Percentiles rank a stretch among this genome's conserved stretches.
These are phyloP conservation scores for Allobates femoralis DNA, from an alignment of 2,797 vertebrate genomes.

Conservation along the genomic window DNA sequence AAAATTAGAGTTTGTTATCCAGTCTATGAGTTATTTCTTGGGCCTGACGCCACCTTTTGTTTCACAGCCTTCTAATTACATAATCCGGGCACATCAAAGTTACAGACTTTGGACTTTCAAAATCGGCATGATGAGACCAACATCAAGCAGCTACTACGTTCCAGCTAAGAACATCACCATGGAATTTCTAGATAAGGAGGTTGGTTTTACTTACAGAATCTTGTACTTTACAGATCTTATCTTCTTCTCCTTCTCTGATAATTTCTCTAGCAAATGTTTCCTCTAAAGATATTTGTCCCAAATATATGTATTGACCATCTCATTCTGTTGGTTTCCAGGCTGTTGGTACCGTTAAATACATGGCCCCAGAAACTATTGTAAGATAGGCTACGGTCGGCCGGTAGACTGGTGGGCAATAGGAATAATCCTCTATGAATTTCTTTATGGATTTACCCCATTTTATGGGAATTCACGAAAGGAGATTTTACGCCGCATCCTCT, in stretches of 20 bases:
- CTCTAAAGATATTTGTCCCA: too few species aligned
- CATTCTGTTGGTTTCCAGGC: slow-evolving; percentile 76
- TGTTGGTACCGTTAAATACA: slow-evolving; percentile 88
- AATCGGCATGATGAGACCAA: slow-evolving; percentile 97
- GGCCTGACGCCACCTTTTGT: slow-evolving; percentile 37
- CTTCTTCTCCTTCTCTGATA: background rate
- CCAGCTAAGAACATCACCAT: slow-evolving; percentile 95
- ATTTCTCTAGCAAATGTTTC: background rate
- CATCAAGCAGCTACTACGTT: slow-evolving; percentile 94
- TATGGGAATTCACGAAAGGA: slow-evolving; percentile 85
- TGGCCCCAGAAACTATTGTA: slow-evolving; percentile 67
- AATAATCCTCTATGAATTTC: slow-evolving; percentile 96
- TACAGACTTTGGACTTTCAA: slow-evolving; percentile 95
- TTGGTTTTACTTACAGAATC: slow-evolving; percentile 64
- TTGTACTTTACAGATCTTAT: too few species aligned
- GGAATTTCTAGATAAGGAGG: slow-evolving; percentile 96
- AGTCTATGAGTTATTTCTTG: background rate
- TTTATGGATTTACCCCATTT: slow-evolving; percentile 81
- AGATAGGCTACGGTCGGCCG: slow-evolving; percentile 95
- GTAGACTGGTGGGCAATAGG: slow-evolving; percentile 99
- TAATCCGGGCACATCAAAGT: slow-evolving; percentile 97
- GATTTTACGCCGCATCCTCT: slow-evolving; percentile 95
- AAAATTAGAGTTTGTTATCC: background rate
- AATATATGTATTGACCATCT: too few species aligned
- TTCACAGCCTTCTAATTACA: slow-evolving; percentile 88